A percentile compares a stretch with the other conserved stretches of the same genome.
phyloP scores from a whole-genome alignment of 2,113 vertebrate genomes.

The Mesocricetus auratus region DNA sequence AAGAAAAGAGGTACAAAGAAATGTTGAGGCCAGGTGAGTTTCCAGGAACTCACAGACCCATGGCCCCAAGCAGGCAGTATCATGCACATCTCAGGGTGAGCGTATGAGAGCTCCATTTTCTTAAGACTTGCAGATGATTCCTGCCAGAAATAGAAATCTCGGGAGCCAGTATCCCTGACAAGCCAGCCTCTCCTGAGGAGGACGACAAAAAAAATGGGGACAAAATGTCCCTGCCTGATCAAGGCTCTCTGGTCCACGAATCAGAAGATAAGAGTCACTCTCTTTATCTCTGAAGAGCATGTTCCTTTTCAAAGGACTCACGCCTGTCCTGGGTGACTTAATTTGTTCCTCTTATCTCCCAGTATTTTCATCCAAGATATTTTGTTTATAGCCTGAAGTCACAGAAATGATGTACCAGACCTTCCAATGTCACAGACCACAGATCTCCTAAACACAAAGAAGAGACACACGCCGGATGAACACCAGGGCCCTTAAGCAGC shows the following conservation, averaged over 20 bases:
- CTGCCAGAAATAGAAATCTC: background rate
- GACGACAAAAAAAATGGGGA: background rate
- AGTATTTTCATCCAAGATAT: background rate
- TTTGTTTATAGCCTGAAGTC: background rate
- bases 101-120: background rate
- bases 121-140: background rate
- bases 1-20: background rate
- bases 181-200: background rate
- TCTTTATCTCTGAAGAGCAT: background rate
- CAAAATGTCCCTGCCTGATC: background rate
- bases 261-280: background rate
- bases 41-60: background rate
- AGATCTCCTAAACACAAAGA: background rate
- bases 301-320: conserved; percentile 17
- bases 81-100: background rate
- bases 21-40: background rate
- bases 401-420: background rate
- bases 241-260: background rate
- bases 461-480: background rate
- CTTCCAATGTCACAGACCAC: background rate
- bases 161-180: background rate
- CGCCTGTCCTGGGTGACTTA: background rate
- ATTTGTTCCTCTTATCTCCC: background rate
- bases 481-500: background rate
- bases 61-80: background rate